Conservation (phyloP, 2,113 vertebrate genomes). For the Naja naja region DNA sequence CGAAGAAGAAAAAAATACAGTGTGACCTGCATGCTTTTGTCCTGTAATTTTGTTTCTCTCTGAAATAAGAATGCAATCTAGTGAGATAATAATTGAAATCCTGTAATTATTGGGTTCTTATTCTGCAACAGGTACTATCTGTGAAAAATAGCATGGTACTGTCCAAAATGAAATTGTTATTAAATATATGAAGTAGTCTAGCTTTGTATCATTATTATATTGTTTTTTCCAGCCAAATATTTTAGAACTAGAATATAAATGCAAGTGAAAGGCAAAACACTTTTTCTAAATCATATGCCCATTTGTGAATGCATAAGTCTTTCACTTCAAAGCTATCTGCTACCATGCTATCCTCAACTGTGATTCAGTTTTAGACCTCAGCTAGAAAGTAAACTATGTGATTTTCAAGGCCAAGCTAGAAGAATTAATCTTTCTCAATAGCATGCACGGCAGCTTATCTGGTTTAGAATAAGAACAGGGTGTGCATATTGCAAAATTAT, state of each 20-base stretch:
- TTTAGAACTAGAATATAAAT: not conserved
- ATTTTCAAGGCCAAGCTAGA: not conserved
- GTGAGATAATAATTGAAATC: not conserved
- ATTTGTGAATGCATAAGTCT: not conserved
- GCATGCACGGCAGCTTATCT: not conserved
- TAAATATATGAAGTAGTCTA: not conserved
- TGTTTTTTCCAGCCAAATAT: not conserved
- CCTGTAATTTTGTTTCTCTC: not conserved
- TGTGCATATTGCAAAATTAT: not conserved
- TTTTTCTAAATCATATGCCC: not conserved
- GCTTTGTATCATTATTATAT: not conserved
- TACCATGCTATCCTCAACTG: not conserved
- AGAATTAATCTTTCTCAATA: not conserved
- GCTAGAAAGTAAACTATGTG: not conserved
- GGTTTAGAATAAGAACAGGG: not conserved
- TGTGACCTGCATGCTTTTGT: not conserved
- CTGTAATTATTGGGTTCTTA: not conserved
- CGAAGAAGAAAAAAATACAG: not conserved
- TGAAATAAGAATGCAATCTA: not conserved
- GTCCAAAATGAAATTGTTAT: not conserved
- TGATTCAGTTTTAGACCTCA: not conserved
- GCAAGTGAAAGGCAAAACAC: not conserved
- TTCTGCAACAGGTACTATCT: not conserved
- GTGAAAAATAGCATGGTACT: not conserved
- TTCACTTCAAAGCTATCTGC: not conserved